Percentiles rank a stretch among this genome's conserved stretches.
Evolutionary conservation across 2,797 vertebrate species (phyloP).

Genomic region (Schizothorax lantsangensis): DNA sequence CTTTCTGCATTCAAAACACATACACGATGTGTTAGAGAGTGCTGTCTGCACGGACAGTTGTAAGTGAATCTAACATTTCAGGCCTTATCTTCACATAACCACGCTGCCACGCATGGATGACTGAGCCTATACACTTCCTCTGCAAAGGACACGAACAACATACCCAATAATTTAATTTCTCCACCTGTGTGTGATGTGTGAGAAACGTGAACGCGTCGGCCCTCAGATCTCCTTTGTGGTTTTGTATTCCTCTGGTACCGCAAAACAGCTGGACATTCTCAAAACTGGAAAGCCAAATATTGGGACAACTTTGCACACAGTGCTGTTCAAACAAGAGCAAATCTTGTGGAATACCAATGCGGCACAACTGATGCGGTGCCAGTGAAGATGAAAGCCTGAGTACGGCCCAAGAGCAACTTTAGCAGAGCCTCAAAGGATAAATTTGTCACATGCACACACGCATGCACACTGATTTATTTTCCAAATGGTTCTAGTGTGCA

Average conservation of each 20-base stretch:
- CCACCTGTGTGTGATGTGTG: conserved; percentile 1
- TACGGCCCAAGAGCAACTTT: neutral
- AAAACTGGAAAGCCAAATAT: conserved; percentile 48
- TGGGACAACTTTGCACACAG: conserved; percentile 41
- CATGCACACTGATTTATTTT: neutral
- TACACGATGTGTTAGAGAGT: neutral
- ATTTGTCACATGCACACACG: neutral
- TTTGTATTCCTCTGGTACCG: conserved; percentile 14
- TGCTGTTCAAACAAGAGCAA: conserved; percentile 45
- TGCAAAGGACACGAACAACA: conserved; percentile 43
- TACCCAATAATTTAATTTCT: conserved; percentile 41
- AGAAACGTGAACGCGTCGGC: neutral
- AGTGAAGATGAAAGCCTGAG: neutral
- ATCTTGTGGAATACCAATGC: conserved; percentile 31
- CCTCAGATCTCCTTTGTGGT: conserved; percentile 21
- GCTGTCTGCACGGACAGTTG: conserved; percentile 2
- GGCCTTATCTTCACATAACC: conserved; percentile 45
- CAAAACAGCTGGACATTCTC: conserved; percentile 41
- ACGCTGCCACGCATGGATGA: neutral
- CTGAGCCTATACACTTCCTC: conserved; percentile 11
- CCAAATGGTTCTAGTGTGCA: neutral
- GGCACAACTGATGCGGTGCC: neutral
- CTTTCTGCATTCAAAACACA: conserved; percentile 25
- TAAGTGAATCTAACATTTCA: conserved; percentile 46
- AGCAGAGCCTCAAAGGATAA: neutral